These are phyloP conservation scores for Psittacara wagleri DNA, from an alignment of 2,113 vertebrate species.

Conservation along the genomic window DNA sequence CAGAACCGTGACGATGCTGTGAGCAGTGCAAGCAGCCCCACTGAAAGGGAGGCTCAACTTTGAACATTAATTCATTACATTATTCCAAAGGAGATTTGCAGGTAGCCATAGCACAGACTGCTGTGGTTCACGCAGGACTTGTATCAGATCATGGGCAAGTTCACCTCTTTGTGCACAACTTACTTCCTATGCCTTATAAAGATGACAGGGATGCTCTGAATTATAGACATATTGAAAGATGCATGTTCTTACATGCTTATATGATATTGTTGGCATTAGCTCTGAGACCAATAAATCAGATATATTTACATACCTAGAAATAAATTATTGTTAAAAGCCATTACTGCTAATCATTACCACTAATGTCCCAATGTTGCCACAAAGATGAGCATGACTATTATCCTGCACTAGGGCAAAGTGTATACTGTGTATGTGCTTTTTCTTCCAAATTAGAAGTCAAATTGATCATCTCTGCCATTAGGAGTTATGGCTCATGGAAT, in stretches of 20 bases:
- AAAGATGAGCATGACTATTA: not conserved
- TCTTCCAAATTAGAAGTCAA: slow-evolving; percentile 44
- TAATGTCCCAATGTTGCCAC: not conserved
- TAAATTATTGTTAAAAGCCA: slow-evolving; percentile 24
- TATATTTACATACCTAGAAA: slow-evolving; percentile 9
- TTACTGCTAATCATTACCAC: slow-evolving; percentile 9
- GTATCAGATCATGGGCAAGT: not conserved
- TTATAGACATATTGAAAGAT: not conserved
- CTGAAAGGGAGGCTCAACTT: not conserved
- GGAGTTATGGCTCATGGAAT: slow-evolving; percentile 40
- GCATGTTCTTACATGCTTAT: not conserved
- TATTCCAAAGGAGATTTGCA: not conserved
- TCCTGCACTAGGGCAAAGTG: not conserved
- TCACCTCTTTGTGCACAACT: not conserved
- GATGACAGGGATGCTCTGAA: not conserved
- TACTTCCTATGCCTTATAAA: not conserved
- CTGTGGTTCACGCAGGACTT: fast-evolving
- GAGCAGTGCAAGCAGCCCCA: not conserved
- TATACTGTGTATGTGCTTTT: not conserved
- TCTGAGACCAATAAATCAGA: slow-evolving; percentile 5
- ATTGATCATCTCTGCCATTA: slow-evolving; percentile 54
- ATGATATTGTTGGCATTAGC: not conserved
- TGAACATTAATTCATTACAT: not conserved
- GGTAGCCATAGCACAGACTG: not conserved
- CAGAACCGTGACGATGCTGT: not conserved